These are phyloP conservation scores for Ophiothrix spiculata DNA, from an alignment of 35 echinoderm and acorn worm genomes.

Conservation along the genomic window DNA sequence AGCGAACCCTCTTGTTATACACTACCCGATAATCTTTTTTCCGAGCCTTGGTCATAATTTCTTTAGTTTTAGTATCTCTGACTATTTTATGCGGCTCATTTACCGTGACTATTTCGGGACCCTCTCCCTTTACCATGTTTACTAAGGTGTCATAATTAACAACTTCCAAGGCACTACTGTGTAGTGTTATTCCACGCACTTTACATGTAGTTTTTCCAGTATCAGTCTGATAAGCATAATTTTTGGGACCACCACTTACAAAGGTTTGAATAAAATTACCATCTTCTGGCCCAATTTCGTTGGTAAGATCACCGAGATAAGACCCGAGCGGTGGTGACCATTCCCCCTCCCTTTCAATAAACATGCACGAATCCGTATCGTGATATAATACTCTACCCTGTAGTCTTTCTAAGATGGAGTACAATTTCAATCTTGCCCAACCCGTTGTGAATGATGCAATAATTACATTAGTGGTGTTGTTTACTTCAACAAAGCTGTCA, in stretches of 20 bases:
- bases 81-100: constrained; percentile 50
- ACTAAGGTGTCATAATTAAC: constrained; percentile 50
- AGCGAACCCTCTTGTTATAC: constrained; percentile 60
- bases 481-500: constrained; percentile 19
- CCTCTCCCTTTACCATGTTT: constrained; percentile 46
- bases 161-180: constrained; percentile 32
- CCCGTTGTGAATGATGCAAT: constrained; percentile 57
- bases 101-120: constrained; percentile 16
- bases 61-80: constrained; percentile 23
- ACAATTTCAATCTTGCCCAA: constrained; percentile 63
- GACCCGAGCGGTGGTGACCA: constrained; percentile 32
- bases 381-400: constrained; percentile 50
- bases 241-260: constrained; percentile 51
- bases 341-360: constrained; percentile 17
- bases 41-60: constrained; percentile 40
- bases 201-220: constrained; percentile 48
- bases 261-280: constrained; percentile 44
- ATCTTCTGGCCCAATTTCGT: constrained; percentile 35
- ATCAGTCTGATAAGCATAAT: constrained; percentile 62
- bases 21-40: constrained; percentile 80
- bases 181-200: constrained; percentile 62
- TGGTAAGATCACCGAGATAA: constrained; percentile 60
- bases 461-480: constrained; percentile 42
- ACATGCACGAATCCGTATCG: constrained; percentile 68
- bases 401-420: constrained; percentile 45